These are phyloP conservation scores for Corydoras sp. DNA, from an alignment of 2,113 vertebrate species.

Conservation along the genomic window DNA sequence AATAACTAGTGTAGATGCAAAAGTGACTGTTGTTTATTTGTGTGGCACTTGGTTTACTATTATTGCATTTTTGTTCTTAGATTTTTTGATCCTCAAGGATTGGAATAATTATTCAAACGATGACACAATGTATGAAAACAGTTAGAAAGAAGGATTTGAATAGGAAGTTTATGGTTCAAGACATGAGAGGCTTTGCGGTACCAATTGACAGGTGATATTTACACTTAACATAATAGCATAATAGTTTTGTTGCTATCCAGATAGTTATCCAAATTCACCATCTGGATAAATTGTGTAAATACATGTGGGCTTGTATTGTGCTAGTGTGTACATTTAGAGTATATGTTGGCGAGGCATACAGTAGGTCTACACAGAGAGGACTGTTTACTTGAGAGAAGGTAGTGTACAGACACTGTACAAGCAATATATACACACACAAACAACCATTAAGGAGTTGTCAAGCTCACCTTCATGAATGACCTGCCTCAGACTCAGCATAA, in stretches of 20 bases:
- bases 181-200: not conserved
- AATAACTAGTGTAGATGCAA: not conserved
- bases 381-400: slow-evolving; percentile 36
- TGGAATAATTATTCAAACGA: too few species aligned
- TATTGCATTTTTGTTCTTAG: too few species aligned
- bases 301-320: slow-evolving; percentile 31
- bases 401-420: slow-evolving; percentile 21
- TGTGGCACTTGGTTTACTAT: too few species aligned
- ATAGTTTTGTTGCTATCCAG: too few species aligned
- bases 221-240: not conserved
- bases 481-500: slow-evolving; percentile 63
- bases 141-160: not conserved
- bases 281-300: slow-evolving; percentile 10
- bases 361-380: slow-evolving; percentile 29
- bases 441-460: slow-evolving; percentile 46
- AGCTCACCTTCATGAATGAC: slow-evolving; percentile 61
- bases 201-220: not conserved
- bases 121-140: not conserved
- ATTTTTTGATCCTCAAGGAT: too few species aligned
- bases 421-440: slow-evolving; percentile 28
- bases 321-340: slow-evolving; percentile 30
- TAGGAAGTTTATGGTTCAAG: not conserved
- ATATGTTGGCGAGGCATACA: slow-evolving; percentile 22
- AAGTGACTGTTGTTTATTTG: too few species aligned
- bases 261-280: not conserved